Evolutionary conservation across 2,113 vertebrate species (phyloP).

Genomic region (Asarcornis scutulata): DNA sequence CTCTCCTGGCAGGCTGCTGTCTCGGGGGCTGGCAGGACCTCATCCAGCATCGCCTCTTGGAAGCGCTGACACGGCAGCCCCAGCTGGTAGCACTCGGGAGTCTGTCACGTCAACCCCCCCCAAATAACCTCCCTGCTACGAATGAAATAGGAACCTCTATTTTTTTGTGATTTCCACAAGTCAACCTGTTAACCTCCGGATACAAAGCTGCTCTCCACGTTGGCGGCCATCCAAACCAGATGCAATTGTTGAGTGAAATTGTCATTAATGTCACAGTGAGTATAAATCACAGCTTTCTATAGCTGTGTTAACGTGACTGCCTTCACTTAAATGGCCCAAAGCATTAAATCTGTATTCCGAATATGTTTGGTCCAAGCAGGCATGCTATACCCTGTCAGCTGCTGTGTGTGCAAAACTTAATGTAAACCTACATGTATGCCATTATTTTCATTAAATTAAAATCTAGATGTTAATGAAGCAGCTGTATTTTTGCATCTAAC

Average conservation of each 20-base stretch:
- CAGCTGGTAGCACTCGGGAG: background rate
- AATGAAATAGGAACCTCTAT: background rate
- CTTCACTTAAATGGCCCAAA: background rate
- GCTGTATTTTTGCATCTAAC: background rate
- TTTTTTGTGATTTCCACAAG: background rate
- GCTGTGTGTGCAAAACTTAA: background rate
- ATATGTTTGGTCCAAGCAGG: background rate
- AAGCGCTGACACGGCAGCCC: background rate
- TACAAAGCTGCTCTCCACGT: background rate
- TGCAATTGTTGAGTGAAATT: background rate
- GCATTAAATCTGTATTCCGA: background rate
- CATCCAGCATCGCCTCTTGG: background rate
- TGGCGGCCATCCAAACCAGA: background rate
- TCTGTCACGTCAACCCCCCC: background rate
- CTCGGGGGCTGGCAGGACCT: background rate
- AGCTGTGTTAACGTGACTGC: background rate
- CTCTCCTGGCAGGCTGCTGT: background rate
- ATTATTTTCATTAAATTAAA: background rate
- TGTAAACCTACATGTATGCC: background rate
- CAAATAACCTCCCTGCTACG: background rate
- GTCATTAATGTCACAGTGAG: rapidly evolving
- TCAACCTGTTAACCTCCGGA: rapidly evolving
- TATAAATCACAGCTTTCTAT: background rate
- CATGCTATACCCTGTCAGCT: background rate
- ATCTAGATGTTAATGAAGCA: background rate